Evolutionary conservation across 2,888 invertebrate genomes (phyloP), one percentile per base, ranked within the genome.

Genomic region (Noctua janthe): DNA sequence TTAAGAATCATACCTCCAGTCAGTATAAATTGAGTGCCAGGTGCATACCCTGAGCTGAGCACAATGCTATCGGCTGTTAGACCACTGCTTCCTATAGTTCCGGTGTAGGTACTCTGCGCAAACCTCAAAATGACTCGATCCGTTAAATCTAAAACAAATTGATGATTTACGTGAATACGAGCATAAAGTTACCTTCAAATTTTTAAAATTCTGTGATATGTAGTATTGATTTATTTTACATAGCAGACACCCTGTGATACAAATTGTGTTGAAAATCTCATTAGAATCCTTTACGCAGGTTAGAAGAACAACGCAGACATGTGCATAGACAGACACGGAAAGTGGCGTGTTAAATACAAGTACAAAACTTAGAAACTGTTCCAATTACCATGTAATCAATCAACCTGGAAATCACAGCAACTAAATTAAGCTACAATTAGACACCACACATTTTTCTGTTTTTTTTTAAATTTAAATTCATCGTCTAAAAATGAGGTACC

Each of bases 101-200:
- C 95, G n/a, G 87, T 85, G 82, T 95, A 96, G 39, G 91, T 92
- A 72, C 91, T 93, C 86, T 92, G 91, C 17, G 93, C 86, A 90
- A 96, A 96, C 67, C 84, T 90, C 92, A 96, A 89, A 62, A 92
- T 66, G 6, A 88, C 85, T 51, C 59, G 81, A 71, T 79, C 79
- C 23, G 72, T 51, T 51, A 62, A 20, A 23, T 78, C 78, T 78
- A 8, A 29, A 78, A 78, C 17, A 39, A 39, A 35, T 15, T 6
- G 29, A 43, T 20, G 20, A 5, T 35, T 43, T 1, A 77, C 20
- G 17, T 39, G 23, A 39, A 39, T 66, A 11, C 1, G 23, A 43
- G 39, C 15, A 23, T 39, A 39, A 11, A 0, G 11, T 2, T 6
- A 23, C 23, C 11, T 11, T 6, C 5, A 66, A 0, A 10, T 20